A percentile compares a stretch with the other conserved stretches of the same genome.
Evolutionary conservation across 2,113 vertebrate species (phyloP).

Genomic region (Elephas maximus): DNA sequence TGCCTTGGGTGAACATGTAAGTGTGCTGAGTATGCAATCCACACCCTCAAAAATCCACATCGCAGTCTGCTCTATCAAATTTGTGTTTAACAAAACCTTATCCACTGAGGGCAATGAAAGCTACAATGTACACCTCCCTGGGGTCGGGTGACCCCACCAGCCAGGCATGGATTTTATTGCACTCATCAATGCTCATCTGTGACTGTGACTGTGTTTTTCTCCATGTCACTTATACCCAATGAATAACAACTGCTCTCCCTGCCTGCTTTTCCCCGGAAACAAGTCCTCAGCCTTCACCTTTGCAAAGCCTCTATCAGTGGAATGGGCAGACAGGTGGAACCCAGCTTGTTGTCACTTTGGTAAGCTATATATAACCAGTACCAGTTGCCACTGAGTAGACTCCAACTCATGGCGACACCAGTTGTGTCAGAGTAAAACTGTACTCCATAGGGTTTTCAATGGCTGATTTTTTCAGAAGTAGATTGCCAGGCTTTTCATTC

Average conservation of each 20-base stretch:
- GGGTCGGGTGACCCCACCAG: background rate
- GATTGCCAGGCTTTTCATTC: background rate
- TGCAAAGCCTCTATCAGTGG: background rate
- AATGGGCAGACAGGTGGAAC: background rate
- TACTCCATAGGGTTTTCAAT: background rate
- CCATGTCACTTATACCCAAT: accelerated
- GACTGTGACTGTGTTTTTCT: too few species aligned
- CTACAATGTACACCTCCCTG: accelerated
- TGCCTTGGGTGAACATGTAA: background rate
- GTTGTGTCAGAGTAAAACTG: background rate
- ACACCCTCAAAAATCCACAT: background rate
- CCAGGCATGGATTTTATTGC: accelerated
- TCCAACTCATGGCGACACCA: background rate
- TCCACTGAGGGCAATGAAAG: accelerated
- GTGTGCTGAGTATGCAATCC: accelerated
- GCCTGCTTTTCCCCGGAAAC: background rate
- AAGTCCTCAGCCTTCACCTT: background rate
- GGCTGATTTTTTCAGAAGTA: background rate
- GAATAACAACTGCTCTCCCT: background rate
- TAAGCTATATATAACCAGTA: too few species aligned
- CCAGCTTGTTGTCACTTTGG: background rate
- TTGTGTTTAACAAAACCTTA: background rate
- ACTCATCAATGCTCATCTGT: accelerated
- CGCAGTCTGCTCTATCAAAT: background rate
- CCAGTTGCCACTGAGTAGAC: background rate